Conservation (phyloP, 2,888 invertebrate genomes). For the Ceriagrion tenellum region DNA sequence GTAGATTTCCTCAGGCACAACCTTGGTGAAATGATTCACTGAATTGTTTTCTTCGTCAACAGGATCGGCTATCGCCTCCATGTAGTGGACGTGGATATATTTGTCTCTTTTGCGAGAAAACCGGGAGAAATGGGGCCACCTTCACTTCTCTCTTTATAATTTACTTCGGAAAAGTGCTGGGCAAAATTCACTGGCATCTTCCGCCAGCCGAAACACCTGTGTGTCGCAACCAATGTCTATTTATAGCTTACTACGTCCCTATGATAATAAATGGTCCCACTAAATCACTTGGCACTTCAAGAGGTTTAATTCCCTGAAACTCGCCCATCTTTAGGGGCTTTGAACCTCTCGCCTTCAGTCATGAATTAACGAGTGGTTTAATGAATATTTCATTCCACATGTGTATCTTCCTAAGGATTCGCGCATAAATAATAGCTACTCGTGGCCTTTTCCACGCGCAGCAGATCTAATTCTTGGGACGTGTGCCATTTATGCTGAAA, state of each 20-base stretch:
- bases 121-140: not conserved
- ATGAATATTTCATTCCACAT: not conserved
- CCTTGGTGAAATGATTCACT: not conserved
- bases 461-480: too few relatives aligned
- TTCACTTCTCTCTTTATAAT: not conserved
- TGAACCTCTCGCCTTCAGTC: not conserved
- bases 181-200: not conserved
- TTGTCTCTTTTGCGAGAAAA: not conserved
- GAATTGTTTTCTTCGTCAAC: not conserved
- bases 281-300: not conserved
- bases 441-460: not conserved
- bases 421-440: not conserved
- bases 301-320: not conserved
- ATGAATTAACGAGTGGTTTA: not conserved
- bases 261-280: not conserved
- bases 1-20: too few relatives aligned
- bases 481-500: too few relatives aligned
- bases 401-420: not conserved
- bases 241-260: not conserved
- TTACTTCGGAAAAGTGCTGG: not conserved
- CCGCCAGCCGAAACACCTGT: not conserved
- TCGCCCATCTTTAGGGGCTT: not conserved
- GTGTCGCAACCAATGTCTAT: slow-evolving; percentile 3
- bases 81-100: not conserved
- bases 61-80: not conserved